A percentile compares a stretch with the other conserved stretches of the same genome.
Conservation (phyloP, 2,888 invertebrate genomes). For the Mythimna vitellina region DNA sequence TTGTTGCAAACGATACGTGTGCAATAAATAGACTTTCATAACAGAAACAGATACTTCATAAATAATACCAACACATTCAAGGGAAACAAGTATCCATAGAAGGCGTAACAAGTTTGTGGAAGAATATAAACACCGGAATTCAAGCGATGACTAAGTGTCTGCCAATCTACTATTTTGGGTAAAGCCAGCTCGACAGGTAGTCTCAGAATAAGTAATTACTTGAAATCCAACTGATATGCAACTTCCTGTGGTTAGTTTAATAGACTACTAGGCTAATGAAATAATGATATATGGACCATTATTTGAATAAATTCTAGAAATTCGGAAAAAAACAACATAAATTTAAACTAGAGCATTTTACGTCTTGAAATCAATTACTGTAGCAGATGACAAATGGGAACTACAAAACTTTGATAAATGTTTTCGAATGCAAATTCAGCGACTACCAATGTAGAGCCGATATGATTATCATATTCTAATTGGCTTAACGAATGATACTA, state of each 20-base stretch:
- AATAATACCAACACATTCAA: constrained; percentile 37
- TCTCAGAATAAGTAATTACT: constrained; percentile 49
- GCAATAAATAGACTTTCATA: constrained; percentile 27
- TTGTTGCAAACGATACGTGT: background rate
- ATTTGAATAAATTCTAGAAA: constrained; percentile 57
- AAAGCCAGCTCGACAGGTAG: constrained; percentile 54
- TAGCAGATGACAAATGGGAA: constrained; percentile 54
- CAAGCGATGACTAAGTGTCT: constrained; percentile 58
- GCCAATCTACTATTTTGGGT: constrained; percentile 51
- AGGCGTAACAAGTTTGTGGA: constrained; percentile 55
- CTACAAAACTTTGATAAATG: constrained; percentile 51
- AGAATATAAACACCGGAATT: constrained; percentile 53
- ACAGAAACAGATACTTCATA: constrained; percentile 23
- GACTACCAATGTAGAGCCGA: constrained; percentile 53
- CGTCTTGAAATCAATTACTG: constrained; percentile 59
- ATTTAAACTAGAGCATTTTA: constrained; percentile 52
- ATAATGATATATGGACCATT: constrained; percentile 52
- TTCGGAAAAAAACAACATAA: constrained; percentile 42
- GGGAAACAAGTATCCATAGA: constrained; percentile 58
- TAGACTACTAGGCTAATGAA: constrained; percentile 45
- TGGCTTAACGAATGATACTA: constrained; percentile 70
- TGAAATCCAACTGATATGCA: constrained; percentile 53
- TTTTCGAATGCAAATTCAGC: constrained; percentile 53
- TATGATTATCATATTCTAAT: constrained; percentile 74
- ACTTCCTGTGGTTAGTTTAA: constrained; percentile 59